Percentiles rank a stretch among this genome's conserved stretches.
Evolutionary conservation across 2,113 vertebrate genomes (phyloP).

Genomic region (Arenaria interpres): DNA sequence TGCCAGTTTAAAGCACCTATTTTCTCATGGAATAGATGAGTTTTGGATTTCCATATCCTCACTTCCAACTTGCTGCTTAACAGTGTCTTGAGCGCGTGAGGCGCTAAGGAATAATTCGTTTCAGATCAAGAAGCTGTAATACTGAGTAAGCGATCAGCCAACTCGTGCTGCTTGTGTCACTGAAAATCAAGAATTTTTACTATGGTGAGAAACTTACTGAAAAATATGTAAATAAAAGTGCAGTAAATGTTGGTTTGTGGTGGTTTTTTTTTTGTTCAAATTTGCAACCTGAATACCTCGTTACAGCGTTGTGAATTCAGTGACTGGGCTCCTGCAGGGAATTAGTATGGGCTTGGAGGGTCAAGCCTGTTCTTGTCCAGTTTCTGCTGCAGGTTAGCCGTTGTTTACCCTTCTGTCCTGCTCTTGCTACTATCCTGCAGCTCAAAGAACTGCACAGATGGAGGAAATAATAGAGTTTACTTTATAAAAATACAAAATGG

Average conservation of each 20-base stretch:
- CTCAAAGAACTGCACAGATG: not conserved
- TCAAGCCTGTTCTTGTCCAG: not conserved
- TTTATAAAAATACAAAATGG: not conserved
- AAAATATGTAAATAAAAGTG: not conserved
- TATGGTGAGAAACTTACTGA: not conserved
- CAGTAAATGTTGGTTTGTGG: no score
- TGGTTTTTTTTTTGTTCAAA: not conserved
- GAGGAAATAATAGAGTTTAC: not conserved
- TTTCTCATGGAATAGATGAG: not conserved
- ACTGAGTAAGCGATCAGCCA: not conserved
- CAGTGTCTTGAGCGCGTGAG: accelerated
- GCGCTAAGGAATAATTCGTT: not conserved
- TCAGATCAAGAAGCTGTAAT: not conserved
- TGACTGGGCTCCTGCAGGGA: not conserved
- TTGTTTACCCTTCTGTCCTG: not conserved
- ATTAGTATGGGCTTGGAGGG: not conserved
- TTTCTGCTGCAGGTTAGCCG: not conserved
- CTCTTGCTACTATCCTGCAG: not conserved
- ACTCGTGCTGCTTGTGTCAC: not conserved
- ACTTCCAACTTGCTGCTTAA: not conserved
- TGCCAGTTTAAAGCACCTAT: not conserved
- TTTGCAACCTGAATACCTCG: not conserved
- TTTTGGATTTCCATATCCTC: not conserved
- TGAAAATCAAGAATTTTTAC: not conserved
- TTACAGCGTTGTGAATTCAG: not conserved